Percentiles rank a stretch among this genome's conserved stretches.
phyloP scores from a whole-genome alignment of 2,113 vertebrate genomes.

The Oryzias woworae region DNA sequence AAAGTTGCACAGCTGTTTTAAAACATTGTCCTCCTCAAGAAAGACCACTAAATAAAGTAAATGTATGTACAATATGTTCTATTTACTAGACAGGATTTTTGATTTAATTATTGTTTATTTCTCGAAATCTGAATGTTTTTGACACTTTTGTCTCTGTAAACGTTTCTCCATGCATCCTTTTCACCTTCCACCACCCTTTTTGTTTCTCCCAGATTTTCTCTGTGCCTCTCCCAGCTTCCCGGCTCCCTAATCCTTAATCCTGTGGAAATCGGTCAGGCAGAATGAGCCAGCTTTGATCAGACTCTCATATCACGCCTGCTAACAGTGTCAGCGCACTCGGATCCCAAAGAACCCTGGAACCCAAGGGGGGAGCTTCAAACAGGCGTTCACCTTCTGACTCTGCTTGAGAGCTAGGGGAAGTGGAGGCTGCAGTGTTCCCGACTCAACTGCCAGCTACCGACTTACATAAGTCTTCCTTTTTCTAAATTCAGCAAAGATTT shows the following conservation, averaged over 20 bases:
- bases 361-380: conserved; percentile 66
- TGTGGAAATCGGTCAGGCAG: conserved; percentile 80
- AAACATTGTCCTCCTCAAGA: conserved; percentile 2
- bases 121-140: conserved; percentile 24
- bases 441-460: conserved; percentile 10
- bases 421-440: conserved; percentile 30
- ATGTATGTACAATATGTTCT: not conserved
- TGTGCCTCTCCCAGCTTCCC: conserved; percentile 74
- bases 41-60: not conserved
- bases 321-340: conserved; percentile 76
- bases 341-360: conserved; percentile 73
- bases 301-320: conserved; percentile 75
- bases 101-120: conserved; percentile 12
- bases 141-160: conserved; percentile 36
- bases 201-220: conserved; percentile 65
- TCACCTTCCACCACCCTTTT: conserved; percentile 50
- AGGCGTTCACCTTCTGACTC: conserved; percentile 45
- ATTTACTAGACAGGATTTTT: not conserved
- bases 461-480: conserved; percentile 10
- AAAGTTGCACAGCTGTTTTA: conserved; percentile 10
- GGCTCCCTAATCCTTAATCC: conserved; percentile 82
- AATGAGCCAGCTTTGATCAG: conserved; percentile 81
- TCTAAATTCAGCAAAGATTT: conserved; percentile 16
- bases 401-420: conserved; percentile 38
- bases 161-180: conserved; percentile 38